These are phyloP conservation scores for Lagria hirta DNA, from an alignment of 2,888 invertebrate species.

Conservation along the genomic window DNA sequence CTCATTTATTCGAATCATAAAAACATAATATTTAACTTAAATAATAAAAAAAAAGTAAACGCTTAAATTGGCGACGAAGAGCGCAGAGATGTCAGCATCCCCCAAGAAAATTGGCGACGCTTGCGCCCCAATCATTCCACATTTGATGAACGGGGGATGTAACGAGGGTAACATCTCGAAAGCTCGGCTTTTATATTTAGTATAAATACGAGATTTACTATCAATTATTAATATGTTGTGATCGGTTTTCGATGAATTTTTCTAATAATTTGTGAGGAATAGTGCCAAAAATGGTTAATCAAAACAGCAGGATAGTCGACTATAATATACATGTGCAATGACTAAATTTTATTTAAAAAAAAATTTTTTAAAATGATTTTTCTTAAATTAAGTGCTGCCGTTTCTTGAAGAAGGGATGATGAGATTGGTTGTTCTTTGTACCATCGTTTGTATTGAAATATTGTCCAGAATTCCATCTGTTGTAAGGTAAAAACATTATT, in stretches of 20 bases:
- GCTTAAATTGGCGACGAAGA: conserved; percentile 30
- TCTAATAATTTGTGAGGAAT: too few species aligned
- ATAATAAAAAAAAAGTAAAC: too few species aligned
- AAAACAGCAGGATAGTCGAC: too few species aligned
- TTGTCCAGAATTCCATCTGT: conserved; percentile 6
- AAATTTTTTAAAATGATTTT: conserved; percentile 3
- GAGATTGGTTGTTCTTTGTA: conserved; percentile 7
- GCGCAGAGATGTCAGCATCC: conserved; percentile 41
- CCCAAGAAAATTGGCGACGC: conserved; percentile 33
- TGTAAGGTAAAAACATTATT: too few species aligned
- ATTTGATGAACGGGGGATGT: conserved; percentile 40
- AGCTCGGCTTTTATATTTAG: conserved; percentile 15
- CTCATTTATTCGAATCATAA: too few species aligned
- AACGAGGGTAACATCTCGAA: conserved; percentile 19
- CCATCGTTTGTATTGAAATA: conserved; percentile 7
- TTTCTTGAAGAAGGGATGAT: conserved; percentile 6
- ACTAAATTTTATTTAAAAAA: too few species aligned
- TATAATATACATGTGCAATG: too few species aligned
- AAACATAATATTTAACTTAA: too few species aligned
- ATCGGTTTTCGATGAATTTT: conserved; percentile 3
- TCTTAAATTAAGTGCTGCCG: conserved; percentile 11
- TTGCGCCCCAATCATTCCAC: conserved; percentile 38
- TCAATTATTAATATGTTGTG: conserved; percentile 11
- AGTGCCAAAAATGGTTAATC: too few species aligned
- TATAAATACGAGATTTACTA: conserved; percentile 18